Percentiles rank a stretch among this genome's conserved stretches.
phyloP scores from a whole-genome alignment of 2,888 invertebrate genomes.

The Dysmachus trigonus region DNA sequence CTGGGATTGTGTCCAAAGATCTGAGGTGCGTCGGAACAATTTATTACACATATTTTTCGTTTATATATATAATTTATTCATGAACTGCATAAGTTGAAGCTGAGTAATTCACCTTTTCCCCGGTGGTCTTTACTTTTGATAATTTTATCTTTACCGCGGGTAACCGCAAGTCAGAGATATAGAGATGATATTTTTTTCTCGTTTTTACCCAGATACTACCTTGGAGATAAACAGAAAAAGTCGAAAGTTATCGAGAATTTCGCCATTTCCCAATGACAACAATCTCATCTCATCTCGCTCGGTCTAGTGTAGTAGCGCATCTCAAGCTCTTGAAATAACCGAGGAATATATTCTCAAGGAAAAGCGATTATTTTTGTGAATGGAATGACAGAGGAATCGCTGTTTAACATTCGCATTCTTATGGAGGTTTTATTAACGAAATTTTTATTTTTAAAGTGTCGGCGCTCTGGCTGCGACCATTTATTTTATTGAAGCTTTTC shows the following conservation, averaged over 20 bases:
- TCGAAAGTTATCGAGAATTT: neutral
- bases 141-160: neutral
- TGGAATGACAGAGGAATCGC: neutral
- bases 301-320: neutral
- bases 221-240: neutral
- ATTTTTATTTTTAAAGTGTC: neutral
- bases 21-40: neutral
- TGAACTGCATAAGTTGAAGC: neutral
- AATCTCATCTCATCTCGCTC: neutral
- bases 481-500: neutral
- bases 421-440: neutral
- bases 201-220: neutral
- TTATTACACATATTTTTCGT: neutral
- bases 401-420: neutral
- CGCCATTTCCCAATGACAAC: neutral
- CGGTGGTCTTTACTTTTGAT: neutral
- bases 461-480: neutral
- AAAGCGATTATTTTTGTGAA: neutral
- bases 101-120: neutral
- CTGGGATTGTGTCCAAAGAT: neutral
- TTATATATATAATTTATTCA: neutral
- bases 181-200: neutral
- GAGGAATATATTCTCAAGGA: neutral
- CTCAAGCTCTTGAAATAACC: neutral
- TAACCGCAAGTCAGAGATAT: neutral